Conservation (phyloP, 2,113 vertebrate genomes). For the Sinocyclocheilus grahami region DNA sequence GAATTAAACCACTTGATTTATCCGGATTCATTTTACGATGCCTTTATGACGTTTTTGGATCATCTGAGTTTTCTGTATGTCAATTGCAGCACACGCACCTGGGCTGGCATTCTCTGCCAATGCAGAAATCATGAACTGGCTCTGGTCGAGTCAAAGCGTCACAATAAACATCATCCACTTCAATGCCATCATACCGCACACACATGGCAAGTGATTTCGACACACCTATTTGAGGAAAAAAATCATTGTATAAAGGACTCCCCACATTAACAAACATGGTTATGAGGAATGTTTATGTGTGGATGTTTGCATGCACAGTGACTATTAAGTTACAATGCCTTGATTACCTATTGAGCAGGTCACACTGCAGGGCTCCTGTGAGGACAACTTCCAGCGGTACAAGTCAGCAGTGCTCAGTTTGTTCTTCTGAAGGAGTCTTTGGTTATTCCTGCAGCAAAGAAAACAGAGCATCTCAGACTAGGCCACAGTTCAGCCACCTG, state of each 20-base stretch:
- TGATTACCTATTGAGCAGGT: conserved; percentile 91
- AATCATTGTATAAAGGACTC: not conserved
- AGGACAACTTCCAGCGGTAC: conserved; percentile 98
- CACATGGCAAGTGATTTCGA: conserved; percentile 90
- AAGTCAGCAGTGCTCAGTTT: conserved; percentile 93
- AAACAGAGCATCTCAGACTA: conserved; percentile 16
- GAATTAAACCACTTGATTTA: not conserved
- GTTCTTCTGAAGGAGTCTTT: conserved; percentile 87
- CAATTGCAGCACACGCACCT: conserved; percentile 74
- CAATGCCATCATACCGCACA: conserved; percentile 92
- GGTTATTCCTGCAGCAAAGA: conserved; percentile 79
- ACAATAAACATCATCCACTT: conserved; percentile 92
- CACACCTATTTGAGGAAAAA: conserved; percentile 77
- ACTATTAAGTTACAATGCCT: not conserved
- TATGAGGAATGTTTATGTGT: not conserved
- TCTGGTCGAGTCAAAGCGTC: conserved; percentile 92
- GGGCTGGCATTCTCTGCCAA: conserved; percentile 93
- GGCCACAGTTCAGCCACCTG: conserved; percentile 10
- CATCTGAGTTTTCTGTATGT: no score
- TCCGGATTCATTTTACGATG: not conserved
- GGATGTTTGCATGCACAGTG: not conserved
- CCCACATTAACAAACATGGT: not conserved
- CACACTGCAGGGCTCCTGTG: conserved; percentile 95
- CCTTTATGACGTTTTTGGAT: no score
- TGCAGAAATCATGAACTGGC: conserved; percentile 95